phyloP scores from a whole-genome alignment of 1,140 invertebrate species.

The Brachystomella parvula region DNA sequence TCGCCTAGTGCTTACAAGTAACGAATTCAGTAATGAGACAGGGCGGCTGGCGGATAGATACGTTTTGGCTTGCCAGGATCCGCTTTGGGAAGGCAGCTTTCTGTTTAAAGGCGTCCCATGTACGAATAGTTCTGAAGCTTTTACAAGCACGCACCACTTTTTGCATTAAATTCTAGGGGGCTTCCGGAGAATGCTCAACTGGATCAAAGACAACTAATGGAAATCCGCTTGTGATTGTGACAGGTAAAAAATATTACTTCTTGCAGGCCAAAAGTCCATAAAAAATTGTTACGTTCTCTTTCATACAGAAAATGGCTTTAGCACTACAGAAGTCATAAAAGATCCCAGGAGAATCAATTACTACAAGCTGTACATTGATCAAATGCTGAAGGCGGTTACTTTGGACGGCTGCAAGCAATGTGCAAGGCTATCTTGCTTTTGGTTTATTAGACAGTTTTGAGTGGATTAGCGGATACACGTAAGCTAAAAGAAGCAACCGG shows the following conservation, averaged over 20 bases:
- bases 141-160: no score
- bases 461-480: constrained; percentile 19
- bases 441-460: constrained; percentile 27
- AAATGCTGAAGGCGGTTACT: constrained; percentile 57
- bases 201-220: constrained; percentile 35
- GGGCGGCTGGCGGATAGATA: constrained; percentile 10
- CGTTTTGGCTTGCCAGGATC: constrained; percentile 6
- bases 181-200: constrained; percentile 35
- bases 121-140: no score
- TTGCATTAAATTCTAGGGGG: no score
- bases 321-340: not conserved
- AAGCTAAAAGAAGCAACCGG: not conserved
- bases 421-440: constrained; percentile 29
- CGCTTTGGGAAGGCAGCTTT: constrained; percentile 3
- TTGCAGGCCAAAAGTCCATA: no score
- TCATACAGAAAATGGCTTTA: constrained; percentile 20
- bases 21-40: not conserved
- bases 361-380: constrained; percentile 51
- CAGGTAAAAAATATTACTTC: no score
- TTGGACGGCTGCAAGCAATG: constrained; percentile 30
- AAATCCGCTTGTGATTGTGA: constrained; percentile 31
- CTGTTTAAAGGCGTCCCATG: constrained; percentile 17
- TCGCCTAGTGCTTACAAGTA: not conserved
- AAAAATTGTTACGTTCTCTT: no score
- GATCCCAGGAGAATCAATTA: not conserved